Percentiles rank a stretch among this genome's conserved stretches.
Evolutionary conservation across 2,797 vertebrate species (phyloP).

Genomic region (Apodemus agrarius): DNA sequence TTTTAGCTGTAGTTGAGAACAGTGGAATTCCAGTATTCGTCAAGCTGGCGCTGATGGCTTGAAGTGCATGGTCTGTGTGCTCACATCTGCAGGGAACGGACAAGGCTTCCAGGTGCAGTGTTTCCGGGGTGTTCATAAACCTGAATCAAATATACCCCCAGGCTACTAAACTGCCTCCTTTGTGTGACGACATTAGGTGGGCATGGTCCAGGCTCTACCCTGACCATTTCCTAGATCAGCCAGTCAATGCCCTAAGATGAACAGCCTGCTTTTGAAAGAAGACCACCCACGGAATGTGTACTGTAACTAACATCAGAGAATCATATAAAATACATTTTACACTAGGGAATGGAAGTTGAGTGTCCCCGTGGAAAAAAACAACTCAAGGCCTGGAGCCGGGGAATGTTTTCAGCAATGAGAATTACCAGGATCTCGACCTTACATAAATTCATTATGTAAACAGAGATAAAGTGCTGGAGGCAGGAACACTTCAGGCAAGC

Average conservation of each 20-base stretch:
- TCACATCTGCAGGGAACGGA: not conserved
- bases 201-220: no score
- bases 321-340: not conserved
- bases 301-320: not conserved
- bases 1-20: no score
- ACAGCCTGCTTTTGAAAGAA: not conserved
- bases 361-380: not conserved
- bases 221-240: not conserved
- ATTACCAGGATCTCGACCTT: not conserved
- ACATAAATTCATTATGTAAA: not conserved
- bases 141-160: not conserved
- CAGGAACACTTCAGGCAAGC: not conserved
- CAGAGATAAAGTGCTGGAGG: not conserved
- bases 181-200: no score
- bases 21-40: no score
- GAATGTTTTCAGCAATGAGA: not conserved
- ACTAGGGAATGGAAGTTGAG: not conserved
- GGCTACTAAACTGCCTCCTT: not conserved
- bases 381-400: not conserved
- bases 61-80: not conserved
- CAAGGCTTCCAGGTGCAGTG: not conserved
- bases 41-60: no score
- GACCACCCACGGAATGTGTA: fast-evolving
- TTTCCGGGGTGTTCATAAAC: not conserved
- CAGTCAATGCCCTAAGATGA: not conserved